Evolutionary conservation across 2,797 vertebrate species (phyloP), one percentile per base, ranked within the genome.

Genomic region (Gouania willdenowi): DNA sequence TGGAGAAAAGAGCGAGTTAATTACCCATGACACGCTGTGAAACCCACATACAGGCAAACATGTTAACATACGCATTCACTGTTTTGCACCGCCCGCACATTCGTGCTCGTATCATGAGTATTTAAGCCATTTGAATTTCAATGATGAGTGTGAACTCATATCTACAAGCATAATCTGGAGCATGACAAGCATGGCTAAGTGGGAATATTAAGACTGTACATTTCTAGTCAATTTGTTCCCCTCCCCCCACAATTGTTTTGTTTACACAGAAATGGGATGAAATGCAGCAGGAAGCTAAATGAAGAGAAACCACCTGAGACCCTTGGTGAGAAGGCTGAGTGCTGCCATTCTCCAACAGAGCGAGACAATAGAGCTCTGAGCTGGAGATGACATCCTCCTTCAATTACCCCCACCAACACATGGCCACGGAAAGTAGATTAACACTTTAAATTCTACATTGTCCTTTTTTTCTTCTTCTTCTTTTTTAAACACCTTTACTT

Each of bases 231-330:
- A 36, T 48, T 55, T 14, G 13, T 14, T 20, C 4, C 5, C 20
- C 20, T 4, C 5, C 11, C 31, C 14, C 9, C 15, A 30, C 23
- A 64, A 54, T 69, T 60, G 60, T 59, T 77, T 78, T 75, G 66
- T 77, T 81, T 73, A 67, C 50, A 52, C 24, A 62, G 53, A 50
- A 57, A 57, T 7, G 5, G 62, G 56, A 73, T 42, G 52, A 69
- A 57, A 43, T 26, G 39, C 66, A 42, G 47, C 59, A 47, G 53
- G 53, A 44, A 56, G 47, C 59, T 71, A 67, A 72, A 77, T 45
- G 61, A 71, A 67, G 61, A 63, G 57, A 67, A 67, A 41, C 64
- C 76, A 81, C 79, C 76, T 66, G 76, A 78, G 78, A 80, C 75
- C 51, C 49, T 66, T 33, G 36, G 21, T 62, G 37, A 47, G 56